phyloP scores from a whole-genome alignment of 92 coral and sea anemone species.

The Micromussa lordhowensis region DNA sequence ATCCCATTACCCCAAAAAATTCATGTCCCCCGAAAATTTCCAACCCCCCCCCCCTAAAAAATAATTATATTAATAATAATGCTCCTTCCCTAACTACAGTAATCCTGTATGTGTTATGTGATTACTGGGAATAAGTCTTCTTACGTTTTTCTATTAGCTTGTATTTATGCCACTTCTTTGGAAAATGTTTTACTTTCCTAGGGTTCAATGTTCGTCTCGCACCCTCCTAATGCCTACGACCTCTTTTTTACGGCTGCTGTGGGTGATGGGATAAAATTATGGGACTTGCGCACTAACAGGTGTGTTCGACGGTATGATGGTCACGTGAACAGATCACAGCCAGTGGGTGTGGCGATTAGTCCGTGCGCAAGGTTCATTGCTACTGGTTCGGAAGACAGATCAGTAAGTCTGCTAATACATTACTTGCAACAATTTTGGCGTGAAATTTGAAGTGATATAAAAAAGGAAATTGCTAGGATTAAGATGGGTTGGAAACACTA shows the following conservation, averaged over 20 bases:
- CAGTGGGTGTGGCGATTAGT: constrained; percentile 92
- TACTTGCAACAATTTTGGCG: too few relatives aligned
- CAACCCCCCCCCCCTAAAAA: too few relatives aligned
- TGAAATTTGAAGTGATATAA: too few relatives aligned
- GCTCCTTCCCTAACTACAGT: too few relatives aligned
- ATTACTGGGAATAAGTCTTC: not conserved
- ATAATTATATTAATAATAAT: too few relatives aligned
- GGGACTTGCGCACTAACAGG: constrained; percentile 97
- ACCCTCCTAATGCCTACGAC: constrained; percentile 90
- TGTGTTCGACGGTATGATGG: constrained; percentile 98
- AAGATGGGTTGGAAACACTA: too few relatives aligned
- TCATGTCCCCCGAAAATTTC: too few relatives aligned
- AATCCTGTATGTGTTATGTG: not conserved
- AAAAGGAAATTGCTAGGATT: too few relatives aligned
- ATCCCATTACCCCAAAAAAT: too few relatives aligned
- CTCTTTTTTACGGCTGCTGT: constrained; percentile 93
- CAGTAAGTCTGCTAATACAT: constrained; percentile 61
- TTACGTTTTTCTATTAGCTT: not conserved
- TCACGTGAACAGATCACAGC: constrained; percentile 92
- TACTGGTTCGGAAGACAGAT: constrained; percentile 94
- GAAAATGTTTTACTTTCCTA: not conserved
- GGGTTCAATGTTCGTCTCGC: constrained; percentile 93
- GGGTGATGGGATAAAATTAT: constrained; percentile 91
- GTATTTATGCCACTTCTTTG: not conserved
- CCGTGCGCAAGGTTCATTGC: constrained; percentile 98